Base-by-base conservation (phyloP, 2,888 invertebrate species). In the Thymelicus lineola region DNA sequence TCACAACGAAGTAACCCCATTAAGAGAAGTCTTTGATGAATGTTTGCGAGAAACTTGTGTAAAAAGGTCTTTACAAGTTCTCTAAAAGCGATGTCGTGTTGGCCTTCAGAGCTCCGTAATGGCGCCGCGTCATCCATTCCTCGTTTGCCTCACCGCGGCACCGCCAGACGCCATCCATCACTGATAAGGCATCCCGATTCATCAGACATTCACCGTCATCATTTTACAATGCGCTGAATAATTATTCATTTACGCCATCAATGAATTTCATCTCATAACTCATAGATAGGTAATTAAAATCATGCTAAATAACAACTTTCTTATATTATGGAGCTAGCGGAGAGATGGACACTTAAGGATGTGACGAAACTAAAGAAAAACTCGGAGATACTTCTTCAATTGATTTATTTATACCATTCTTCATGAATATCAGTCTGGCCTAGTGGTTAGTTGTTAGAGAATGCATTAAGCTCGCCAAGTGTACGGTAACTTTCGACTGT, bases 121-220 rank as follows among this genome's bases (percentile, higher is more conserved):
- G 53, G 53, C 42, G 64, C 20, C n/a, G 38, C 28, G 64, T 64
- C 55, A 53, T 42, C 50, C 36, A 36, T 28, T 6, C 62, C 35
- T 62, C 45, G 60, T 60, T 60, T 60, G 45, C 17, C 12, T 17
- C 45, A 5, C 42, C 38, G 17, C 42, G 4, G 5, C 45, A 5
- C 42, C 38, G 17, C 42, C 28, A 28, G 48, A 1, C 45, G 5
- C 61, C 46, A 61, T 61, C 28, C 61, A 48, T 61, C 61, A 61
- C 45, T 48, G 61, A 60, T 60, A 60, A 60, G 17, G 17, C 38
- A 59, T 42, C 20, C 20, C 45, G 60, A 17, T 17, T 60, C 60
- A 45, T 60, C 14, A 60, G 6, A 10, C 42, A 12, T 58, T 58
- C 20, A 6, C 14, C 17, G 45, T 60, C 20, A 45, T 60, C 38